Conservation (phyloP, 2,113 vertebrate species). For the Collichthys lucidus region DNA sequence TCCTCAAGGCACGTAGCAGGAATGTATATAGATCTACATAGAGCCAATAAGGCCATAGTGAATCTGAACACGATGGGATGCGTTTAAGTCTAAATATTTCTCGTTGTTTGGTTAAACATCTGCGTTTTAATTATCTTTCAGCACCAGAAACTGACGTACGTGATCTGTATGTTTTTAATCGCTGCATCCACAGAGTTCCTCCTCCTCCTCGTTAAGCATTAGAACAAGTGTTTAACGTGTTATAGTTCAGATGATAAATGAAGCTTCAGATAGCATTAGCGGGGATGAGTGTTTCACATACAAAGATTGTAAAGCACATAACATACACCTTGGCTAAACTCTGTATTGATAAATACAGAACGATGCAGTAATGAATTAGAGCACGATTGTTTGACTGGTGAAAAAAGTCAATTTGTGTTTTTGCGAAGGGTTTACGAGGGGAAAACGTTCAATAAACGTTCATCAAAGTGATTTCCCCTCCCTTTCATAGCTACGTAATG, state of each 20-base stretch:
- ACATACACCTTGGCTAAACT: not conserved
- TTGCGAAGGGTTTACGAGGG: not conserved
- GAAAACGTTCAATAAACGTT: constrained; percentile 23
- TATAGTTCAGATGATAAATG: not conserved
- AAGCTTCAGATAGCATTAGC: not conserved
- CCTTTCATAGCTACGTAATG: constrained; percentile 38
- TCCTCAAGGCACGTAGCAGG: constrained; percentile 59
- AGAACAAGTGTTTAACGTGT: not conserved
- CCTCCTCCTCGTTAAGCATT: not conserved
- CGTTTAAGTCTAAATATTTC: not conserved
- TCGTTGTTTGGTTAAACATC: constrained; percentile 2
- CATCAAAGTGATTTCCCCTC: constrained; percentile 31
- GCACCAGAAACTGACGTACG: too few species aligned
- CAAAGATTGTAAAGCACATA: not conserved
- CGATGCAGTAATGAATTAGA: not conserved
- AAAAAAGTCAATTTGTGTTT: constrained; percentile 20
- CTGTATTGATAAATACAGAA: not conserved
- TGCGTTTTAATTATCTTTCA: not conserved
- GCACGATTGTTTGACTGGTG: not conserved
- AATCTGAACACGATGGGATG: constrained; percentile 15
- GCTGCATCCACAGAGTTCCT: too few species aligned
- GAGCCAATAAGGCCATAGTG: constrained; percentile 16
- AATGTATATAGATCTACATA: constrained; percentile 42
- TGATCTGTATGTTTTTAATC: too few species aligned
- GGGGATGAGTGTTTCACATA: not conserved